A percentile compares a stretch with the other conserved stretches of the same genome.
phyloP scores from a whole-genome alignment of 2,797 vertebrate species.

The Kryptolebias ocellatus region DNA sequence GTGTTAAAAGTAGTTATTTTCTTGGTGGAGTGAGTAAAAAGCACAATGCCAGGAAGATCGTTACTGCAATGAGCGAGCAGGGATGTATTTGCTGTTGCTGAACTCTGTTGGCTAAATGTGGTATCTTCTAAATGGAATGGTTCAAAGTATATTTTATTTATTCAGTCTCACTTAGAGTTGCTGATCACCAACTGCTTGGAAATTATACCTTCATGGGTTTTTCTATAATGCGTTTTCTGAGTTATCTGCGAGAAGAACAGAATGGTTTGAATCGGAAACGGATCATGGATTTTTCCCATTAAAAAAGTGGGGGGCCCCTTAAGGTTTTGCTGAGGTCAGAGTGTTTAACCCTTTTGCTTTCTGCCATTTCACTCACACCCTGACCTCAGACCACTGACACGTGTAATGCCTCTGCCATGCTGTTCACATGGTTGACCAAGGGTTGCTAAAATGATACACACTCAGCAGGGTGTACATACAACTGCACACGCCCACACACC shows the following conservation, averaged over 20 bases:
- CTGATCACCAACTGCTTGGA: constrained; percentile 7
- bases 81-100: constrained; percentile 7
- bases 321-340: constrained; percentile 59
- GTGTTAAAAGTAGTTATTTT: constrained; percentile 54
- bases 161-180: neutral
- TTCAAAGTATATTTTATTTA: constrained; percentile 18
- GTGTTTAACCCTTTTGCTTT: constrained; percentile 78
- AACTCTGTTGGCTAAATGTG: constrained; percentile 13
- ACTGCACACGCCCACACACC: constrained; percentile 36
- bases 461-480: constrained; percentile 38
- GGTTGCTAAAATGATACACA: constrained; percentile 54
- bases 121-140: neutral
- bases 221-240: constrained; percentile 21
- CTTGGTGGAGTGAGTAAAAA: constrained; percentile 48
- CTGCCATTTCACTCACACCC: constrained; percentile 57
- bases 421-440: constrained; percentile 35
- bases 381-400: constrained; percentile 63
- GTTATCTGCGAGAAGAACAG: neutral
- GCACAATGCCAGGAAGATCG: constrained; percentile 20
- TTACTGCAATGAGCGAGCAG: constrained; percentile 17
- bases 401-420: constrained; percentile 57
- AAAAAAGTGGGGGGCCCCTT: constrained; percentile 43
- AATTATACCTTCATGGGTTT: constrained; percentile 11
- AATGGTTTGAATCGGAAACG: constrained; percentile 48
- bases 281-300: constrained; percentile 69